Evolutionary conservation across 2,113 vertebrate genomes (phyloP), one percentile per base, ranked within the genome.

Genomic region (Paramisgurnus dabryanus): DNA sequence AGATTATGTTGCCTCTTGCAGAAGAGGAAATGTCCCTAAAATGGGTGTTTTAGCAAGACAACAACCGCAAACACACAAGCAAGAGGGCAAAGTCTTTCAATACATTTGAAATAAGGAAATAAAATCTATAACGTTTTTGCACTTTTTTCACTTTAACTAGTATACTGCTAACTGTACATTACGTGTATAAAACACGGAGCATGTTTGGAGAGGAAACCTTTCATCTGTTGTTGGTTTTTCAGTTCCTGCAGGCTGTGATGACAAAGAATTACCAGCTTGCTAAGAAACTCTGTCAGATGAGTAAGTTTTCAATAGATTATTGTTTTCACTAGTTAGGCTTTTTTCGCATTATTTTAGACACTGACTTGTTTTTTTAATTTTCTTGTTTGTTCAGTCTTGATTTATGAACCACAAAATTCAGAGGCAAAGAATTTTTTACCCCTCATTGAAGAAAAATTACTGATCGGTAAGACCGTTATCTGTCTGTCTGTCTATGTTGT

Each of bases 161-260:
- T 22, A 22, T 22, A 22, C 22, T 22, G 22, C 22, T 22, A 22
- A 22, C 22, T 22, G 22, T 22, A 22, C 22, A 22, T 22, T 22
- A 22, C 22, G 22, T 22, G 12, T 12, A 13, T 12, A 53, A 53
- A 53, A 53, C 12, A 53, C 12, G 3, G 11, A 53, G 11, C 50
- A 53, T 53, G 12, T 53, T 53, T 8, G 8, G 43, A 45, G 43
- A 45, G 43, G 5, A n/a, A 67, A 39, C 13, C 2, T 55, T 55
- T 61, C 6, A 9, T 57, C 55, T 82, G 43, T 81, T 58, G 45
- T 8, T 10, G 10, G 45, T 7, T 47, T 47, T 47, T 66, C 81
- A 96, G 95, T 95, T 96, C 84, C 89, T 96, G 76, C 86, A 85
- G 87, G 94, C 95, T 82, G 84, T 95, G 89, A 94, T 88, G 92